Base-by-base conservation (phyloP, 2,113 vertebrate species). In the Triplophysa siluroides region DNA sequence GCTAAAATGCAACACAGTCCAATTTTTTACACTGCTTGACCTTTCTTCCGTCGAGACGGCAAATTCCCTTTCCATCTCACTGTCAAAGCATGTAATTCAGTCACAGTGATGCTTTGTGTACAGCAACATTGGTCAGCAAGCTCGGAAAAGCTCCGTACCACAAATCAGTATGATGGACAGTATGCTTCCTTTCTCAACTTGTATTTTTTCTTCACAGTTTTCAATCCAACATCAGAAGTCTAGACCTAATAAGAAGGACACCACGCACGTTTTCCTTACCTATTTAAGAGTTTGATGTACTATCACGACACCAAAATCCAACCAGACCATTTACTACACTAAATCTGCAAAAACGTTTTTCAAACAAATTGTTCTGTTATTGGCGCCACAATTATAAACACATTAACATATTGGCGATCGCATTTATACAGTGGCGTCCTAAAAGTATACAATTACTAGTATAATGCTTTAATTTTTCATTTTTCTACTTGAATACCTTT, bases 31-130 rank as follows among this genome's bases (percentile, higher is more conserved):
- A 61, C n/a, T 71, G 54, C 38, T 58, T 78, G 78, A 70, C 50
- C 62, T 70, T 67, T 67, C 66, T 72, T 76, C 43, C 23, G 58
- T 79, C 72, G 33, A 77, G 78, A 81, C 38, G 58, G 72, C 66
- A 81, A 50, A 78, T 64, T 18, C 63, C 62, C 41, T 43, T 60
- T 72, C 50, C 29, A 69, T 26, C 62, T 78, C 24, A 41, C 24
- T 52, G 62, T 78, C 50, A 63, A 23, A 41, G 61, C 58, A 73
- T 82, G 64, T 61, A 76, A 78, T 47, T 78, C 60, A 60, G 72
- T 63, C 23, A 67, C 50, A 18, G 4, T 26, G 66, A 24, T 56
- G 33, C 11, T 65, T 78, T 81, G 23, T 74, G 74, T 78, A 50
- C 12, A 47, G 18, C 26, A 81, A 63, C 43, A 52, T 64, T 61